phyloP scores from a whole-genome alignment of 2,113 vertebrate species.

The Bubalus kerabau region DNA sequence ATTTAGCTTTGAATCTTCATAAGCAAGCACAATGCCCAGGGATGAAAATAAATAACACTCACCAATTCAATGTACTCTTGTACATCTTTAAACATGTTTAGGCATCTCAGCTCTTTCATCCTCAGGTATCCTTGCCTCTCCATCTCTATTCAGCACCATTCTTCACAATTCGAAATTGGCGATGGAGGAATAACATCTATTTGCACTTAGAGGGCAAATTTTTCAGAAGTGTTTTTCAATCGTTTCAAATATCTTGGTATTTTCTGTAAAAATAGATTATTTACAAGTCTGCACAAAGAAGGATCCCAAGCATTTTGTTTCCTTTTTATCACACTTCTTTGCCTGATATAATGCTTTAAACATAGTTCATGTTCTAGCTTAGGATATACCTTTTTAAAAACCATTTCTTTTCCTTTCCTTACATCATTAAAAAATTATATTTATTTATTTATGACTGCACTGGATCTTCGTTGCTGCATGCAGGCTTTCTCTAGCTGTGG shows the following conservation, averaged over 20 bases:
- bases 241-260: constrained; percentile 9
- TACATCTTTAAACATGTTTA: background rate
- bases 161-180: background rate
- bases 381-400: background rate
- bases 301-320: background rate
- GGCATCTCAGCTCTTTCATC: background rate
- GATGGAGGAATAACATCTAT: background rate
- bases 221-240: constrained; percentile 15
- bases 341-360: background rate
- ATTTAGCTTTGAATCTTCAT: background rate
- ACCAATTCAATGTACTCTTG: background rate
- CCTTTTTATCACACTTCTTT: background rate
- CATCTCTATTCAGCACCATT: background rate
- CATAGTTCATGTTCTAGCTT: background rate
- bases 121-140: background rate
- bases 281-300: background rate
- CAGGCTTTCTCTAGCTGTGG: background rate
- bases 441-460: background rate
- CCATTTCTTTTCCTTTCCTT: background rate
- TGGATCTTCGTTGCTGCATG: background rate
- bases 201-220: background rate
- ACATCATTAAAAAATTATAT: background rate
- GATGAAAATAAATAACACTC: background rate
- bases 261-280: background rate
- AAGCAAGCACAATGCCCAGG: background rate